phyloP scores from a whole-genome alignment of 2,797 vertebrate genomes.

The Podarcis siculus region DNA sequence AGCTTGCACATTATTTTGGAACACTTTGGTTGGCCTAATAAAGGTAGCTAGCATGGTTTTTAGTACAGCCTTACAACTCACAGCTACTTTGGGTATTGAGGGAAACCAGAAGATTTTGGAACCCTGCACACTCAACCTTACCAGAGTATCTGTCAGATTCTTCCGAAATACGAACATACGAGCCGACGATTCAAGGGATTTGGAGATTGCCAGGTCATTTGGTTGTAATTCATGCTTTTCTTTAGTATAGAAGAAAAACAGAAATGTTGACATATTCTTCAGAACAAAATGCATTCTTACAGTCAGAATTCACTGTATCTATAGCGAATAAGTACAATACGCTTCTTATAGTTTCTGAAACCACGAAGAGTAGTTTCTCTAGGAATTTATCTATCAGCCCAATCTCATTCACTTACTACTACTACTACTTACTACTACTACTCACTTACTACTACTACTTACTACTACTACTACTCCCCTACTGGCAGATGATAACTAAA shows the following conservation, averaged over 20 bases:
- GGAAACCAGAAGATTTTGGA: not conserved
- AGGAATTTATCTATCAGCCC: not conserved
- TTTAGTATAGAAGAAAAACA: slow-evolving; percentile 72
- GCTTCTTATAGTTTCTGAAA: not conserved
- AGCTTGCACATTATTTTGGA: not conserved
- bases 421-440: no score
- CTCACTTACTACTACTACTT: no score
- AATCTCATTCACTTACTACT: not conserved
- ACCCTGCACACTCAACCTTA: slow-evolving; percentile 70
- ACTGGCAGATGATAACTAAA: no score
- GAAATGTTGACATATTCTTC: slow-evolving; percentile 17
- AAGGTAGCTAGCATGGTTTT: slow-evolving; percentile 34
- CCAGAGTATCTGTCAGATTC: slow-evolving; percentile 88
- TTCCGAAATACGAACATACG: slow-evolving; percentile 91
- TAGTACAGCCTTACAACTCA: not conserved
- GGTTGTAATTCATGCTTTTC: slow-evolving; percentile 90
- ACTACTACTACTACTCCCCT: not conserved
- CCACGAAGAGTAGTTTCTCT: not conserved
- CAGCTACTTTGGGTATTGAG: not conserved
- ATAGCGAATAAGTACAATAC: not conserved
- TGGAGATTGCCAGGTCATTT: slow-evolving; percentile 87
- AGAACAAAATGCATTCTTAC: slow-evolving; percentile 27
- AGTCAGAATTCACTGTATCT: not conserved
- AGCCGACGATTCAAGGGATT: slow-evolving; percentile 84
- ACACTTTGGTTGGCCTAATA: not conserved